These are phyloP conservation scores for Drosophila arawakana DNA, from an alignment of 1,140 invertebrate species.

Conservation along the genomic window DNA sequence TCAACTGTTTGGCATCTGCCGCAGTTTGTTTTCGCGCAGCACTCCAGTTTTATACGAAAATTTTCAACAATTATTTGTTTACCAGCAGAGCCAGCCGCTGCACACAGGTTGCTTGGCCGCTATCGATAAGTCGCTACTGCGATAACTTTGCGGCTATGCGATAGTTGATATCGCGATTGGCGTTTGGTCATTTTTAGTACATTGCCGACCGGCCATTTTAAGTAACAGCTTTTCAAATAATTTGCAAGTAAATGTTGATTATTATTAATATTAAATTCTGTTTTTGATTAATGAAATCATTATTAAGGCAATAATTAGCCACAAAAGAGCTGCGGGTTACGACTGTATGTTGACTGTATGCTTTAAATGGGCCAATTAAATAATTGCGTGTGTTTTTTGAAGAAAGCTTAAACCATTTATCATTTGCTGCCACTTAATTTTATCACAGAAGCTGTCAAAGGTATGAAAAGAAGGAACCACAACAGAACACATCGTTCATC, in stretches of 20 bases:
- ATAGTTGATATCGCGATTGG: background rate
- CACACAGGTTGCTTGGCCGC: constrained; percentile 36
- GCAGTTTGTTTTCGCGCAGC: constrained; percentile 12
- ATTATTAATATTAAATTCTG: background rate
- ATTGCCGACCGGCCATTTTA: background rate
- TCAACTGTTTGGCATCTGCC: constrained; percentile 13
- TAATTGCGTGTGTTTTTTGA: constrained; percentile 8
- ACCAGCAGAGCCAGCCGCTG: constrained; percentile 34
- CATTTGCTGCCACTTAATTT: constrained; percentile 31
- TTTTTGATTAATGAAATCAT: too few relatives aligned
- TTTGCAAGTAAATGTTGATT: background rate
- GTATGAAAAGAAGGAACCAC: constrained; percentile 34
- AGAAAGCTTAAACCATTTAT: constrained; percentile 34
- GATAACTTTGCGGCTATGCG: constrained; percentile 5
- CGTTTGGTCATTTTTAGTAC: constrained; percentile 18
- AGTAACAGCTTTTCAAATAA: constrained; percentile 2
- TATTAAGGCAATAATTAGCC: background rate
- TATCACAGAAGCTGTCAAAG: constrained; percentile 41
- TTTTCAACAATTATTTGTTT: constrained; percentile 50
- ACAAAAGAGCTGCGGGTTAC: background rate
- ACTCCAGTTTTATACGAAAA: constrained; percentile 17
- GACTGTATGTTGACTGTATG: constrained; percentile 1
- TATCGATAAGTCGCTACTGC: constrained; percentile 31
- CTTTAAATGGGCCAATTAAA: background rate
- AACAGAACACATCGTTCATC: constrained; percentile 16